Conservation (phyloP, 2,888 invertebrate species). For the Stenoptilia bipunctidactyla region DNA sequence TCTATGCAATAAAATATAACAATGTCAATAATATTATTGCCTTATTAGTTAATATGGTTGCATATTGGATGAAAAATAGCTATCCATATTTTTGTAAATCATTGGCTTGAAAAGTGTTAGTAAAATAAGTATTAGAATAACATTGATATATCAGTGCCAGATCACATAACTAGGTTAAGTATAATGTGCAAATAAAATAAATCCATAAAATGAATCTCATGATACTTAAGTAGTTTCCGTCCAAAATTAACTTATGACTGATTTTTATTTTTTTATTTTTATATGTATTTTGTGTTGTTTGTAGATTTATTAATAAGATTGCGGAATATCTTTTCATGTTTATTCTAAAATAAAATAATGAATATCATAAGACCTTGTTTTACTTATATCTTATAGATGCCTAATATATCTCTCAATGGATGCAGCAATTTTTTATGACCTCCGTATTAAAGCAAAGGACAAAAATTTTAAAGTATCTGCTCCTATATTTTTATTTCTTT, state of each 20-base stretch:
- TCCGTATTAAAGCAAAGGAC: no score
- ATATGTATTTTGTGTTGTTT: conserved; percentile 36
- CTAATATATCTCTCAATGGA: no score
- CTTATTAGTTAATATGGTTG: neutral
- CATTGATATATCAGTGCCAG: no score
- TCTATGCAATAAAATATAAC: neutral
- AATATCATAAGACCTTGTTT: no score
- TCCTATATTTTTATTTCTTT: no score
- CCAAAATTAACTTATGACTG: conserved; percentile 65
- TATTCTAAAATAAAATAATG: conserved; percentile 63
- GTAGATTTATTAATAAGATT: conserved; percentile 32
- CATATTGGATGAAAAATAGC: neutral
- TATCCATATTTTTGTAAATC: neutral
- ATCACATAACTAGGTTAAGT: neutral
- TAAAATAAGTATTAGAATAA: no score
- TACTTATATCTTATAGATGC: no score
- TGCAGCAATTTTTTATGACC: no score
- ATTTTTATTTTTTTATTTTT: conserved; percentile 40
- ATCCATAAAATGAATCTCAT: conserved; percentile 28
- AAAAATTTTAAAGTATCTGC: no score
- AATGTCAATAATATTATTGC: neutral
- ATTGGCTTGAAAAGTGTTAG: no score
- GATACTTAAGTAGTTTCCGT: conserved; percentile 68
- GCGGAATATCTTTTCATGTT: conserved; percentile 33
- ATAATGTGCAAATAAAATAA: neutral